These are phyloP conservation scores for Notiomystis cincta DNA, from an alignment of 2,113 vertebrate species.

Conservation along the genomic window DNA sequence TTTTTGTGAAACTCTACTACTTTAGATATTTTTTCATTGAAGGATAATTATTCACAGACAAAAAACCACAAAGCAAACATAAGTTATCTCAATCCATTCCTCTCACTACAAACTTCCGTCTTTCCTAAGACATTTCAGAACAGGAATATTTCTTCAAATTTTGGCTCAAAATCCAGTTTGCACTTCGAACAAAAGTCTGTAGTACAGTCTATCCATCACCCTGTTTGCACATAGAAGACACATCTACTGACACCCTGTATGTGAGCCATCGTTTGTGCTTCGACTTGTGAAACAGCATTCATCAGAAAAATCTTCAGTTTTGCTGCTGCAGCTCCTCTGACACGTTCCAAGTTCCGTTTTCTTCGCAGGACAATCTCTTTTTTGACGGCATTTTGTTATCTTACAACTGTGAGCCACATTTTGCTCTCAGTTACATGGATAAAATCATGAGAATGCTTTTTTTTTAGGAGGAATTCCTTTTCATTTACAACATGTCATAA, in stretches of 20 bases:
- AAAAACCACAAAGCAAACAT: background rate
- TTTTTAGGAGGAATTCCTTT: background rate
- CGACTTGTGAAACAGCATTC: background rate
- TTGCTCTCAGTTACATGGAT: background rate
- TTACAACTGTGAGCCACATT: background rate
- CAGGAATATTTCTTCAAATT: slow-evolving; percentile 5
- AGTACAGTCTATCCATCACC: background rate
- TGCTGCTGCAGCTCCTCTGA: background rate
- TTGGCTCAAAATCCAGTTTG: slow-evolving; percentile 18
- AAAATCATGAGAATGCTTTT: background rate
- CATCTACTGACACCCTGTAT: background rate
- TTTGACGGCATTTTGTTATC: background rate
- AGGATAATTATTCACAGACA: background rate
- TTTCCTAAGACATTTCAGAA: background rate
- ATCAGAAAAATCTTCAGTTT: background rate
- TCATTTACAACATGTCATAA: background rate
- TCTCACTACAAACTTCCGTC: background rate
- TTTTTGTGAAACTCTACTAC: background rate
- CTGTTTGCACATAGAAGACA: background rate
- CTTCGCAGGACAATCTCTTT: background rate
- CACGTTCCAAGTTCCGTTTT: background rate
- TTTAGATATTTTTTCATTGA: background rate
- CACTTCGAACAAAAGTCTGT: background rate
- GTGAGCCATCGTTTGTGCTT: background rate
- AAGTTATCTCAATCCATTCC: background rate